A percentile compares a stretch with the other conserved stretches of the same genome.
These are phyloP conservation scores for Oeneis ivallda DNA, from an alignment of 2,888 invertebrate genomes.

Conservation along the genomic window DNA sequence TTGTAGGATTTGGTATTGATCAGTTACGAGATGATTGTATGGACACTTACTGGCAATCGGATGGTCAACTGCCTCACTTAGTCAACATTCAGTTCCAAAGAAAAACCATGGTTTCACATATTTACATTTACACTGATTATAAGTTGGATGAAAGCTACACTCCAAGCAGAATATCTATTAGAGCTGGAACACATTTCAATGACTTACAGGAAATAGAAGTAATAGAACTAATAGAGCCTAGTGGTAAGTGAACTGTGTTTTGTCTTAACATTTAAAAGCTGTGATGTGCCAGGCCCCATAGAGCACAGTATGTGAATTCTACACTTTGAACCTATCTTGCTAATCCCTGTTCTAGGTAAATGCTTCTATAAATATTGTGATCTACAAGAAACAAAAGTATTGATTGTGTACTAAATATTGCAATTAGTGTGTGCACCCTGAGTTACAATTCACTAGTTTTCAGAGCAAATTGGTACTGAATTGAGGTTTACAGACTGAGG, in stretches of 20 bases:
- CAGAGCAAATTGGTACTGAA: too few species aligned
- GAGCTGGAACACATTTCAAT: conserved; percentile 97
- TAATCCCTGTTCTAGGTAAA: too few species aligned
- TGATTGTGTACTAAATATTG: too few species aligned
- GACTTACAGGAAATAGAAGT: conserved; percentile 98
- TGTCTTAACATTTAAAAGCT: neutral
- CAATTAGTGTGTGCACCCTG: too few species aligned
- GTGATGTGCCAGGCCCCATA: too few species aligned
- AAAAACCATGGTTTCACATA: conserved; percentile 96
- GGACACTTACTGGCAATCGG: conserved; percentile 99
- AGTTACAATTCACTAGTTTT: too few species aligned
- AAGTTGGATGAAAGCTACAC: conserved; percentile 99
- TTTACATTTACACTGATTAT: conserved; percentile 98
- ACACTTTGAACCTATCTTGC: too few species aligned
- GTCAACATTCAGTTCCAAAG: conserved; percentile 98
- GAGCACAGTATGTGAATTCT: too few species aligned
- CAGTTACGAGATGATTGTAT: conserved; percentile 96
- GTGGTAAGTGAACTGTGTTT: conserved; percentile 71
- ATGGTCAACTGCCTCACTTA: conserved; percentile 98
- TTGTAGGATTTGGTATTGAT: conserved; percentile 96
- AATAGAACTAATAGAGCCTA: conserved; percentile 95
- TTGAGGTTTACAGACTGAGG: too few species aligned
- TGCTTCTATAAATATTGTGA: too few species aligned
- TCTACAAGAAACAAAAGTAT: too few species aligned
- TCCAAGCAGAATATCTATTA: conserved; percentile 95